A percentile compares a stretch with the other conserved stretches of the same genome.
Evolutionary conservation across 2,888 invertebrate species (phyloP).

Genomic region (Chironomus tentans): DNA sequence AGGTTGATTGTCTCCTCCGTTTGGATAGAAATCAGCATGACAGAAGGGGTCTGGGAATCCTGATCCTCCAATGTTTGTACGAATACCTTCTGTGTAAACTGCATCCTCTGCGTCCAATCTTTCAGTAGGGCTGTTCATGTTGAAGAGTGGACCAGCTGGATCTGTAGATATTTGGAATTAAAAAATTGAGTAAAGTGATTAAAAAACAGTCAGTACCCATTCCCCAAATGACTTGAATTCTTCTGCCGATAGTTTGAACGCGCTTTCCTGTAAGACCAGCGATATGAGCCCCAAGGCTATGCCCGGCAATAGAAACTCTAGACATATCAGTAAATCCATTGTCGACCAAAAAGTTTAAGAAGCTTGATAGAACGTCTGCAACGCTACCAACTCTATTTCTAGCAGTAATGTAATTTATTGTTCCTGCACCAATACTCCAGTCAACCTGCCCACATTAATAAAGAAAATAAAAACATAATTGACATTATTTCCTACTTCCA

Average conservation of each 20-base stretch:
- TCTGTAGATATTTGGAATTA: background rate
- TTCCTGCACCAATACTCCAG: constrained; percentile 46
- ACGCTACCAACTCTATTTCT: constrained; percentile 36
- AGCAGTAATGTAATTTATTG: constrained; percentile 46
- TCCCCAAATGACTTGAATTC: constrained; percentile 46
- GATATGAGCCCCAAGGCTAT: constrained; percentile 47
- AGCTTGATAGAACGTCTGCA: background rate
- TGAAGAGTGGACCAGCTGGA: constrained; percentile 17
- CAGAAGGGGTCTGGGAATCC: background rate
- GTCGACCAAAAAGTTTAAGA: constrained; percentile 7
- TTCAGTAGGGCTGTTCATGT: background rate
- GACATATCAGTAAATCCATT: constrained; percentile 12
- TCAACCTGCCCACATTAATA: constrained; percentile 37
- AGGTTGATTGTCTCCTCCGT: constrained; percentile 37
- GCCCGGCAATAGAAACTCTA: constrained; percentile 32
- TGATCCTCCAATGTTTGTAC: background rate
- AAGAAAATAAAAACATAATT: too few species aligned
- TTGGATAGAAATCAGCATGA: constrained; percentile 8
- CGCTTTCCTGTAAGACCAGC: constrained; percentile 48
- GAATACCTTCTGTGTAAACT: constrained; percentile 18
- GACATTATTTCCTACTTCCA: too few species aligned
- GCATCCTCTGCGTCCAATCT: constrained; percentile 1
- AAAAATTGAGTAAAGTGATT: background rate
- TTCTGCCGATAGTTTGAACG: constrained; percentile 31
- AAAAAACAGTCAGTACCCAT: background rate